These are phyloP conservation scores for Lasioglossum leucozonium DNA, from an alignment of 2,888 invertebrate genomes.

Conservation along the genomic window DNA sequence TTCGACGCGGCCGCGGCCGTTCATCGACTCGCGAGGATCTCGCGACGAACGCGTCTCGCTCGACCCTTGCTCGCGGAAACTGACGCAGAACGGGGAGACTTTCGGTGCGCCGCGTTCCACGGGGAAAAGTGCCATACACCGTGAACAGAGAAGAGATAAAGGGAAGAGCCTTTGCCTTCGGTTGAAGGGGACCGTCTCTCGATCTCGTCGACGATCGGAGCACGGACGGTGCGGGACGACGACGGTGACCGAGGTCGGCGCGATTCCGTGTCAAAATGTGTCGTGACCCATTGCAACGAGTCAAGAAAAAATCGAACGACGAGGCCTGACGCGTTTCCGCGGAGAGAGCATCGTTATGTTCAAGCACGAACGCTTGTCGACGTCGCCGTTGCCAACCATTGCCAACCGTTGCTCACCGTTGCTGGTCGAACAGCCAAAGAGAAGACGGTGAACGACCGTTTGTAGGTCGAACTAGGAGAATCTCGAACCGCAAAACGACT, in stretches of 20 bases:
- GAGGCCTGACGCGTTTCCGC: background rate
- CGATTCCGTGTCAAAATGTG: conserved; percentile 64
- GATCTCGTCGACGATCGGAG: background rate
- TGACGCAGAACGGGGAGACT: conserved; percentile 1
- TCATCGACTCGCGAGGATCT: conserved; percentile 43
- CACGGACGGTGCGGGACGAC: background rate
- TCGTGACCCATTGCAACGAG: conserved; percentile 68
- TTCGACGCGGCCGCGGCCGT: conserved; percentile 17
- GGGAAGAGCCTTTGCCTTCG: background rate
- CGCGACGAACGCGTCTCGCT: conserved; percentile 29
- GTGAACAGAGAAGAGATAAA: background rate
- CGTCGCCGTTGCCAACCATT: conserved; percentile 4
- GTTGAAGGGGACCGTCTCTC: background rate
- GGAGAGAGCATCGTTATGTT: background rate
- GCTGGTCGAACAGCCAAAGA: background rate
- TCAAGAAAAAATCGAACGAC: conserved; percentile 73
- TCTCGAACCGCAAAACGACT: background rate
- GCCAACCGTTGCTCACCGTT: background rate
- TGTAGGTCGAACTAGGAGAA: conserved; percentile 40
- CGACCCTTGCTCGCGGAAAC: conserved; percentile 6
- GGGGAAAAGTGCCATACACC: background rate
- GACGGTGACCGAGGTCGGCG: background rate
- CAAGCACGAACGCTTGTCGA: conserved; percentile 4
- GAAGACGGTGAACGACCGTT: conserved; percentile 55
- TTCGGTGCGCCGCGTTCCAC: conserved; percentile 3